Percentiles rank a stretch among this genome's conserved stretches.
Conservation (phyloP, 2,797 vertebrate genomes). For the Hirundo rustica region DNA sequence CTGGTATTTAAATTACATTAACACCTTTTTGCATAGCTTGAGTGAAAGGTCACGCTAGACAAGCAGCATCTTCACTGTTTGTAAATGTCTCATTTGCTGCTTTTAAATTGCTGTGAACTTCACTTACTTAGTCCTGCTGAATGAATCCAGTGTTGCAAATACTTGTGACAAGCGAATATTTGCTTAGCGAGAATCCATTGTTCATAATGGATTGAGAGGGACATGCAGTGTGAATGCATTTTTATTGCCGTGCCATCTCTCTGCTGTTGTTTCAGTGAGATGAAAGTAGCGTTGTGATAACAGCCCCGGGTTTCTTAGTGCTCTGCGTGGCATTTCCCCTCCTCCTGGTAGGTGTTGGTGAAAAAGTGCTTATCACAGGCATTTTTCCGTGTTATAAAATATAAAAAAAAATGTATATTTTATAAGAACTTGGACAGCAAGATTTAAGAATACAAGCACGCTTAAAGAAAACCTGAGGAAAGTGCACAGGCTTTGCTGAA, state of each 20-base stretch:
- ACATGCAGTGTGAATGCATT: slow-evolving; percentile 61
- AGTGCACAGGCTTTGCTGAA: neutral
- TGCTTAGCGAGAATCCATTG: slow-evolving; percentile 82
- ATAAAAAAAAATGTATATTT: neutral
- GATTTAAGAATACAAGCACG: neutral
- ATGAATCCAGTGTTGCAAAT: slow-evolving; percentile 65
- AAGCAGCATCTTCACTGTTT: slow-evolving; percentile 61
- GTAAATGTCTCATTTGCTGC: slow-evolving; percentile 73
- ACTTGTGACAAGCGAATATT: slow-evolving; percentile 78
- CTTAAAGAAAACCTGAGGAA: neutral
- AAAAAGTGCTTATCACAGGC: slow-evolving; percentile 16
- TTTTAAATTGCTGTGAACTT: slow-evolving; percentile 64
- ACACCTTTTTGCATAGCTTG: slow-evolving; percentile 50
- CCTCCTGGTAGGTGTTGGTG: neutral
- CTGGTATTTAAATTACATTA: slow-evolving; percentile 73
- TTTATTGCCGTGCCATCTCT: slow-evolving; percentile 47
- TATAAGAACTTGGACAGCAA: neutral
- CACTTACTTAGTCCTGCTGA: slow-evolving; percentile 38
- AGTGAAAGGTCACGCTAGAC: slow-evolving; percentile 60
- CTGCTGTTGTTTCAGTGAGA: slow-evolving; percentile 66
- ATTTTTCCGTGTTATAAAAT: slow-evolving; percentile 20
- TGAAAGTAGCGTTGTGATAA: slow-evolving; percentile 54
- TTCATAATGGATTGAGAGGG: slow-evolving; percentile 83
- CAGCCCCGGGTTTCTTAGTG: slow-evolving; percentile 45
- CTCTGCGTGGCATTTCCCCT: slow-evolving; percentile 11